Base-by-base conservation (phyloP, 2,113 vertebrate species). In the Narcine bancroftii region DNA sequence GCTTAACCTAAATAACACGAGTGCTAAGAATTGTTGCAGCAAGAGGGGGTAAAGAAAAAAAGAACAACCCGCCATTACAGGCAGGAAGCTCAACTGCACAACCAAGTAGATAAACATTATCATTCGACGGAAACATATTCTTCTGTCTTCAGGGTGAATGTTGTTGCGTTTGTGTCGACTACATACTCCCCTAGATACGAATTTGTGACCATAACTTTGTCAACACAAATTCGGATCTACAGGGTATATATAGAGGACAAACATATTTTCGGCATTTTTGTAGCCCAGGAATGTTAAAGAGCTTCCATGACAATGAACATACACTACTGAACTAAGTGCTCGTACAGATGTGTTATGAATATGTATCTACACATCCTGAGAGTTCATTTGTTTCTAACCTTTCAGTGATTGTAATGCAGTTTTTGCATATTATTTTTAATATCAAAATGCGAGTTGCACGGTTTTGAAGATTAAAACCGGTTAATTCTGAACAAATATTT, bases 141-240 rank as follows among this genome's bases (percentile, higher is more conserved):
- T 93, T 92, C 92, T 45, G 93, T 92, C 95, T 95, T 95, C 93
- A 94, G 94, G 93, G 36, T 72, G 92, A 92, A 77, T 93, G 95
- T 96, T 96, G 98, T 97, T 96, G 98, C 96, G 97, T 99, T 96
- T 98, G 97, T 96, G 97, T 99, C 98, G 97, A 99, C 98, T 99
- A 99, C 98, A 99, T 99, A 98, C 98, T 98, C 98, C 98, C 98
- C 98, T 98, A 99, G 98, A 99, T 97, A 96, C 98, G 98, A 99
- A 99, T 99, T 99, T 99, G 98, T 99, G 98, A 99, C 96, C 96
- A 95, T 96, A 95, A 95, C 95, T 97, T 96, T 97, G 95, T 96
- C 95, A 96, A 99, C 98, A 99, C 98, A 99, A 99, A 99, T 99
- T 99, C 98, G 98, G 98, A 99, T 99, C 98, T 99, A 99, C 98